These are phyloP conservation scores for Chloromyia formosa DNA, from an alignment of 2,888 invertebrate species.

Conservation along the genomic window DNA sequence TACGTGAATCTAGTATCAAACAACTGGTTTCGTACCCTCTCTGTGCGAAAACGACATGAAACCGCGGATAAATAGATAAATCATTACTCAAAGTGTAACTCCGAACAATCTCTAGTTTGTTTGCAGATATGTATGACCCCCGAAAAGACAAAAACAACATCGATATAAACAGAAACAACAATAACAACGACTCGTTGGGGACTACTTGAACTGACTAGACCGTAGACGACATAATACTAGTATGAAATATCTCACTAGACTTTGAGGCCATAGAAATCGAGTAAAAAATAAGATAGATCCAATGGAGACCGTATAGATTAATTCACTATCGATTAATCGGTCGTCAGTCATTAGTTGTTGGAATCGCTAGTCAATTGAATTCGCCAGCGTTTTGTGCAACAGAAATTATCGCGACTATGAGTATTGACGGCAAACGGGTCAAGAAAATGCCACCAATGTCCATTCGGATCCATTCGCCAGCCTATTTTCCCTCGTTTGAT, in stretches of 20 bases:
- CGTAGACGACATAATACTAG: not conserved
- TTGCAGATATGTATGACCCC: conserved; percentile 24
- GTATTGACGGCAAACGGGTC: conserved; percentile 21
- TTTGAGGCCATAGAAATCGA: conserved; percentile 26
- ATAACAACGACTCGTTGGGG: conserved; percentile 5
- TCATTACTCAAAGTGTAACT: not conserved
- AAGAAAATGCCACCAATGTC: conserved; percentile 20
- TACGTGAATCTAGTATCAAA: not conserved
- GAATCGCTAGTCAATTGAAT: conserved; percentile 25
- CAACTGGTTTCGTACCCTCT: conserved; percentile 20
- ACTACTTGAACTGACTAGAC: conserved; percentile 11
- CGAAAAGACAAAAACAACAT: conserved; percentile 25
- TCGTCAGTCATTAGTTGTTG: conserved; percentile 18
- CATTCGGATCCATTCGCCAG: not conserved
- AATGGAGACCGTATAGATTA: conserved; percentile 30
- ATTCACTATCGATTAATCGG: conserved; percentile 28
- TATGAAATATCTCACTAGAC: conserved; percentile 31
- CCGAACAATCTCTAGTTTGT: conserved; percentile 3
- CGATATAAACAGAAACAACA: not conserved
- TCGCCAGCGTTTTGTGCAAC: not conserved
- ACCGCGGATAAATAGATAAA: conserved; percentile 23
- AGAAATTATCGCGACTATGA: conserved; percentile 4
- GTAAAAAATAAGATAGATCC: conserved; percentile 2
- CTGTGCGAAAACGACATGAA: conserved; percentile 4
- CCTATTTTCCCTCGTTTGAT: conserved; percentile 9